phyloP scores from a whole-genome alignment of 2,113 vertebrate genomes.

The Aix galericulata region DNA sequence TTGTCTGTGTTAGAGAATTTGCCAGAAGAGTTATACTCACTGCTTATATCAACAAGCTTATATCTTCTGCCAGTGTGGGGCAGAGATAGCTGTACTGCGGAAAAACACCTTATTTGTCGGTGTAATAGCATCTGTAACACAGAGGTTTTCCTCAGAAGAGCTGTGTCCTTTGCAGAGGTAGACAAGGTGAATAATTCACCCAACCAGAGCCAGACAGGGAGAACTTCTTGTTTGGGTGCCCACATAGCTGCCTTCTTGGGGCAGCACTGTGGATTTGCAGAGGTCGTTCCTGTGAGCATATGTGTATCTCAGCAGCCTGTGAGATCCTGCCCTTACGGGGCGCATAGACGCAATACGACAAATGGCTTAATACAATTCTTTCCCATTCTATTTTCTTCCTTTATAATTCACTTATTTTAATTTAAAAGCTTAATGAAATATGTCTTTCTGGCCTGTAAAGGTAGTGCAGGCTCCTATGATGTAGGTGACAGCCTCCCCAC shows the following conservation, averaged over 20 bases:
- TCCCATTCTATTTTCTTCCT: not conserved
- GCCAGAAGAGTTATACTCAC: not conserved
- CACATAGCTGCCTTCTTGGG: not conserved
- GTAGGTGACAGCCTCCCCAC: not conserved
- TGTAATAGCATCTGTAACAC: not conserved
- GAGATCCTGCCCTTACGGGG: not conserved
- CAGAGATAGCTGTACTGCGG: not conserved
- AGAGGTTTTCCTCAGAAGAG: not conserved
- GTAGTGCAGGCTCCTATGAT: not conserved
- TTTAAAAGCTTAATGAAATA: not conserved
- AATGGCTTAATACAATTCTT: not conserved
- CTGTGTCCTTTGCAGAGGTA: not conserved
- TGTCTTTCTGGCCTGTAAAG: not conserved
- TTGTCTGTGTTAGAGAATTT: constrained; percentile 4
- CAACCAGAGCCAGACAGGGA: not conserved
- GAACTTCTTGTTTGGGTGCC: not conserved
- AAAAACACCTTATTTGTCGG: not conserved
- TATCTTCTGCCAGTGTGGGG: not conserved
- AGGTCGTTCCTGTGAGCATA: not conserved
- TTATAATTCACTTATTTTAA: not conserved
- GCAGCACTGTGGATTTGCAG: accelerated
- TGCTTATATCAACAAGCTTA: not conserved
- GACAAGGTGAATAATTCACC: not conserved
- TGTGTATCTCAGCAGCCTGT: not conserved
- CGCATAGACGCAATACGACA: not conserved